A percentile compares a stretch with the other conserved stretches of the same genome.
Conservation (phyloP, 2,113 vertebrate species). For the Ctenodactylus gundi region DNA sequence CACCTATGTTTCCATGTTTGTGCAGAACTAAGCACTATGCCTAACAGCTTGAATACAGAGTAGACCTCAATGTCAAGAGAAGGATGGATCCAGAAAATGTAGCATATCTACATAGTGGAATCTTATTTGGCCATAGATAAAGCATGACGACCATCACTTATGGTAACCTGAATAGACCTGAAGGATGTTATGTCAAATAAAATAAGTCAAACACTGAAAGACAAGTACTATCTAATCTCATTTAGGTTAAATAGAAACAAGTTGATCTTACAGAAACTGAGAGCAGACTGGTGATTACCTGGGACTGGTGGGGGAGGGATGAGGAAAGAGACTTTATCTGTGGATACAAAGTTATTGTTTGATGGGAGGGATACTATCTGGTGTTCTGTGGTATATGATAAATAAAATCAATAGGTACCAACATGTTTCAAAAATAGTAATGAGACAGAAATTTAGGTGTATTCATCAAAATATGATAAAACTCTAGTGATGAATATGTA, state of each 20-base stretch:
- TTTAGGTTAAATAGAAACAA: not conserved
- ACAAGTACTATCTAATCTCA: not conserved
- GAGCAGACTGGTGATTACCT: not conserved
- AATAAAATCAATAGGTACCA: not conserved
- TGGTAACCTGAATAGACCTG: not conserved
- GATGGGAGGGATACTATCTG: not conserved
- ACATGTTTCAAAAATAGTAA: not conserved
- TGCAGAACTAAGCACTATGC: not conserved
- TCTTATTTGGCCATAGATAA: not conserved
- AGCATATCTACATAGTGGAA: not conserved
- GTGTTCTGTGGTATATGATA: not conserved
- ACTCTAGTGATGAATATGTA: not conserved
- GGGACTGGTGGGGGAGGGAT: not conserved
- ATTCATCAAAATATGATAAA: not conserved
- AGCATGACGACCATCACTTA: not conserved
- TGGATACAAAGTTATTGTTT: not conserved
- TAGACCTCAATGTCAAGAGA: not conserved
- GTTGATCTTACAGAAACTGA: not conserved
- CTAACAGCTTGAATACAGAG: not conserved
- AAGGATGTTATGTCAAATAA: not conserved
- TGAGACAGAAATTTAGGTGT: not conserved
- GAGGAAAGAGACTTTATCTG: no score
- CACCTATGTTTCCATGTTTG: not conserved
- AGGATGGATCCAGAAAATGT: not conserved
- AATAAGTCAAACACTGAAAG: not conserved